Base-by-base conservation (phyloP, 1,140 invertebrate genomes). In the Orchestia grillus region DNA sequence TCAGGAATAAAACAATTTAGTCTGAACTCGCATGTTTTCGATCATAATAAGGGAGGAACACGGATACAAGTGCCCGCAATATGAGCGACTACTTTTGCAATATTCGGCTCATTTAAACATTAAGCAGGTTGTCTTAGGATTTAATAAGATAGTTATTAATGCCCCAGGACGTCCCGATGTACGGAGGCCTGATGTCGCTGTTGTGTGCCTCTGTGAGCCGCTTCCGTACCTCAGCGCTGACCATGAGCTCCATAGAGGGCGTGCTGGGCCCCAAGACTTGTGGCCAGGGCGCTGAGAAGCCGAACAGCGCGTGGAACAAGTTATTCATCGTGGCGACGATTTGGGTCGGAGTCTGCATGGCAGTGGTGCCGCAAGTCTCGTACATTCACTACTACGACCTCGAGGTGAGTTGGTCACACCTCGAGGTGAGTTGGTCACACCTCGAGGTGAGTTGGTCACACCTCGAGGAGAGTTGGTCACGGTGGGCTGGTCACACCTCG, bases 331-430 rank as follows among this genome's bases (percentile, higher is more conserved):
- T 92, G 42, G 90, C 41, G 8, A 42, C 90, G 40, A 92, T 44
- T 43, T 92, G 90, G 90, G 8, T 92, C 4, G 44, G 41, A 44
- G 90, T 92, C 1, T 44, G 40, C 19, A 42, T 92, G 41, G 90
- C 90, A 4, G 90, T 92, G n/a, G 90, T 92, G 8, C 90, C 90
- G 6, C 90, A 92, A 92, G 90, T 92, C 40, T 92, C 90, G 11
- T 92, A 92, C 44, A 92, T 92, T 43, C 90, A 92, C 44, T 92
- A 92, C 44, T 44, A 43, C 36, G 90, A 92, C 90, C 44, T 92
- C 41, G 90, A 36, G 43, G 90, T 92, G 43, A 92, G 90, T 42
- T n/a, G n/a, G n/a, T n/a, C n/a, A n/a, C n/a, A 92, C 90, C 44
- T 92, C 41, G 90, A 36, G 43, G 90, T 92, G 43, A 92, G 90